Conservation (phyloP, 2,113 vertebrate species). For the Entelurus aequoreus region DNA sequence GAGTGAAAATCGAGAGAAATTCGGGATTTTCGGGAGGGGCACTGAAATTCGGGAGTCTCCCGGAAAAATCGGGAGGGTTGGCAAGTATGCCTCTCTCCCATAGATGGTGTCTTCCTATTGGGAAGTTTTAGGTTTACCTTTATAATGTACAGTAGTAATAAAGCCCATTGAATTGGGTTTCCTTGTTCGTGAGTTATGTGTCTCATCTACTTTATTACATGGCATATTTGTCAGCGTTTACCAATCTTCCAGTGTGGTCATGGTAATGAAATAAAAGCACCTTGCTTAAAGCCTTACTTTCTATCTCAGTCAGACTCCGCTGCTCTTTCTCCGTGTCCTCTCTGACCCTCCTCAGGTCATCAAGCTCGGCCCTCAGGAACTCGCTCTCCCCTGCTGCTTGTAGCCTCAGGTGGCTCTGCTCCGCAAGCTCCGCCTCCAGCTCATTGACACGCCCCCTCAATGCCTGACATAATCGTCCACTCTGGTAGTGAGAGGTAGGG, state of each 20-base stretch:
- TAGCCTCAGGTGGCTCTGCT: conserved; percentile 88
- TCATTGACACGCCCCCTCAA: conserved; percentile 83
- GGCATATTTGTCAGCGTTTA: neutral
- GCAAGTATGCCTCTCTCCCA: too few relatives aligned
- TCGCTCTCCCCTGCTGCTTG: conserved; percentile 87
- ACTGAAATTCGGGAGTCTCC: too few relatives aligned
- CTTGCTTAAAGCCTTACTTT: conserved; percentile 71
- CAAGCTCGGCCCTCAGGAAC: conserved; percentile 87
- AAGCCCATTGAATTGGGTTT: too few relatives aligned
- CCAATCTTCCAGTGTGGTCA: conserved; percentile 15
- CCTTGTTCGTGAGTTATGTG: too few relatives aligned
- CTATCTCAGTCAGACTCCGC: conserved; percentile 88
- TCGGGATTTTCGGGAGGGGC: too few relatives aligned
- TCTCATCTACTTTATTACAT: too few relatives aligned
- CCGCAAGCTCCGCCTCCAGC: conserved; percentile 90
- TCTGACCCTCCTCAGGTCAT: conserved; percentile 84
- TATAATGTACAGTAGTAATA: too few relatives aligned
- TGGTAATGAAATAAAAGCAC: neutral
- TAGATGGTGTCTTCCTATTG: too few relatives aligned
- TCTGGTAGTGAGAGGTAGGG: conserved; percentile 60
- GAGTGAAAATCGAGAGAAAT: too few relatives aligned
- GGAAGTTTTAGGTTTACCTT: too few relatives aligned
- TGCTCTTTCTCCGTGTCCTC: conserved; percentile 94
- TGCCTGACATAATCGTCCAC: conserved; percentile 75
- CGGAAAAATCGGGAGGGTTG: too few relatives aligned